These are phyloP conservation scores for Ganaspis brasiliensis DNA, from an alignment of 2,888 invertebrate genomes.

Conservation along the genomic window DNA sequence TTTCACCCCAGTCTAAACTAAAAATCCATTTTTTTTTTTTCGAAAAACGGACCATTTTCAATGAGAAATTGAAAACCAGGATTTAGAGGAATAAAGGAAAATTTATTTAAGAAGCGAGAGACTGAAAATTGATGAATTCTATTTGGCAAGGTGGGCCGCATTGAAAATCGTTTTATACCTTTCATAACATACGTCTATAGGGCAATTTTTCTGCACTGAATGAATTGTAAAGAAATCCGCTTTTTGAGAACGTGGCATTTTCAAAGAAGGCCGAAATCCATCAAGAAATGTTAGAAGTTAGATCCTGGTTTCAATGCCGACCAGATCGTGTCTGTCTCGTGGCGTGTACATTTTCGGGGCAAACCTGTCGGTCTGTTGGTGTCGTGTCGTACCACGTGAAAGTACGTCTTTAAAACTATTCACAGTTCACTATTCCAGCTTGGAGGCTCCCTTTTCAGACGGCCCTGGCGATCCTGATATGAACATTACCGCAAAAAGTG, in stretches of 20 bases:
- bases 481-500: no score
- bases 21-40: no score
- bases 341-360: background rate
- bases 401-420: slow-evolving; percentile 1
- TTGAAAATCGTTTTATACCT: no score
- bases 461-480: no score
- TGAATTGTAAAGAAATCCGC: background rate
- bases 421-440: no score
- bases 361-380: background rate
- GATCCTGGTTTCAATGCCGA: slow-evolving; percentile 31
- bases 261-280: slow-evolving; percentile 23
- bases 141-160: no score
- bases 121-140: no score
- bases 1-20: no score
- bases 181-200: background rate
- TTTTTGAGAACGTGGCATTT: background rate
- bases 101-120: background rate
- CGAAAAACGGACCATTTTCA: no score
- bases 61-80: no score
- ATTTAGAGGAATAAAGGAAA: background rate
- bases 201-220: background rate
- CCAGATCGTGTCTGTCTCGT: background rate
- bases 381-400: slow-evolving; percentile 22
- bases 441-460: no score
- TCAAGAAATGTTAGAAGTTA: slow-evolving; percentile 18